phyloP scores from a whole-genome alignment of 2,797 vertebrate species.

The Manis crassicaudata region DNA sequence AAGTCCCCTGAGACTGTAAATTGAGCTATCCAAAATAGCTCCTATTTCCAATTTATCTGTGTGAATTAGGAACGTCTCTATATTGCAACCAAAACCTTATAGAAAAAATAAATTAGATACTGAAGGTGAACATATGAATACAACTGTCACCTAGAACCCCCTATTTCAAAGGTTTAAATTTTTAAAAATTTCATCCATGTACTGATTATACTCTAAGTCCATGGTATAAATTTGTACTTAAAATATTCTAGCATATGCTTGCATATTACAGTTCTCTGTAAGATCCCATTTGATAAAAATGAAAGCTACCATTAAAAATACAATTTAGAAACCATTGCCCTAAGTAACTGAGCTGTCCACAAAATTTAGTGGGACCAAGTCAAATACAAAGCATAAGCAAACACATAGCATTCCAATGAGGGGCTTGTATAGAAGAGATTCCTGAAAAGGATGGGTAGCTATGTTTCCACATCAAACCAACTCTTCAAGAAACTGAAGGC shows the following conservation, averaged over 20 bases:
- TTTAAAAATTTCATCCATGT: neutral
- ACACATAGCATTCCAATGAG: neutral
- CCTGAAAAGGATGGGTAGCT: neutral
- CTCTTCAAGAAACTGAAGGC: neutral
- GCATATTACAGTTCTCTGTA: neutral
- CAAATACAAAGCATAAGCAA: conserved; percentile 17
- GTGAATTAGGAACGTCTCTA: neutral
- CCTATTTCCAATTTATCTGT: conserved; percentile 42
- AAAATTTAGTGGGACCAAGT: neutral
- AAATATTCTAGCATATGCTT: conserved; percentile 48
- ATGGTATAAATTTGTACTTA: neutral
- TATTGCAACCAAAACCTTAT: neutral
- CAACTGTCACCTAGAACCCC: neutral
- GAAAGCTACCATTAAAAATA: neutral
- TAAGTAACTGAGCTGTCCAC: neutral
- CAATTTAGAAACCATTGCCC: neutral
- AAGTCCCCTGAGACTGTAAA: conserved; percentile 3
- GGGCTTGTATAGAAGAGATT: neutral
- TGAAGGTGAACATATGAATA: conserved; percentile 20
- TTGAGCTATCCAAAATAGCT: conserved; percentile 45
- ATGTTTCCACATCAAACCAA: neutral
- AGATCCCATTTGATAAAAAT: neutral
- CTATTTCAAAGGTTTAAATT: neutral
- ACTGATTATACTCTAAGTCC: neutral
- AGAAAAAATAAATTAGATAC: conserved; percentile 49